Percentiles rank a stretch among this genome's conserved stretches.
phyloP scores from a whole-genome alignment of 2,797 vertebrate genomes.

The Notamacropus eugenii region DNA sequence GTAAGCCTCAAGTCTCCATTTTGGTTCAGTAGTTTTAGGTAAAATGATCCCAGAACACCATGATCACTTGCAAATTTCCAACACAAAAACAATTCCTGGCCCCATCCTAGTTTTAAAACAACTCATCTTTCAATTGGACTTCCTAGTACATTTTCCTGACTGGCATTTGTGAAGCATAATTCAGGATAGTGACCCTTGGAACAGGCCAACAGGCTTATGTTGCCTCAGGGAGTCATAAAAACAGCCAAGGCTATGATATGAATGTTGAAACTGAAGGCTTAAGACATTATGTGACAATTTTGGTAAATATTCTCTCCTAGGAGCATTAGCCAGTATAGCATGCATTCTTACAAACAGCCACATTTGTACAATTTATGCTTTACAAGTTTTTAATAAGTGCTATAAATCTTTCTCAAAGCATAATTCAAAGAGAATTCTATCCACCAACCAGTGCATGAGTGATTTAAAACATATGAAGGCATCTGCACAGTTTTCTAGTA shows the following conservation, averaged over 20 bases:
- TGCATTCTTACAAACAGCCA: background rate
- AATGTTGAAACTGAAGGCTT: constrained; percentile 39
- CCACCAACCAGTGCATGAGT: background rate
- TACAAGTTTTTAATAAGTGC: constrained; percentile 60
- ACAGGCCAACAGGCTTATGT: background rate
- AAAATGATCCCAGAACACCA: background rate
- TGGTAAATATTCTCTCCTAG: constrained; percentile 46
- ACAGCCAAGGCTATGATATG: constrained; percentile 1
- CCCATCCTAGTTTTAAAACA: background rate
- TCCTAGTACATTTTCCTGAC: background rate
- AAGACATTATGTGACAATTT: constrained; percentile 52
- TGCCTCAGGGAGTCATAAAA: constrained; percentile 20
- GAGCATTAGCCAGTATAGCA: constrained; percentile 40
- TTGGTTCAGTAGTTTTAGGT: background rate
- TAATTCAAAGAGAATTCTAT: constrained; percentile 35
- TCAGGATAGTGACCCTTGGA: background rate
- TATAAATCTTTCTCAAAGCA: constrained; percentile 62
- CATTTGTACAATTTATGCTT: constrained; percentile 44
- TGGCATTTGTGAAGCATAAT: background rate
- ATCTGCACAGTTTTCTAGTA: background rate
- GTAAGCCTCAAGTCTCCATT: background rate
- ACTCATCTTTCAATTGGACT: background rate
- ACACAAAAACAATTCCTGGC: background rate
- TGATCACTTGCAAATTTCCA: background rate
- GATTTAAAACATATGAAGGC: background rate